A percentile compares a stretch with the other conserved stretches of the same genome.
phyloP scores from a whole-genome alignment of 2,113 vertebrate genomes.

The Corythoichthys haematopterus region DNA sequence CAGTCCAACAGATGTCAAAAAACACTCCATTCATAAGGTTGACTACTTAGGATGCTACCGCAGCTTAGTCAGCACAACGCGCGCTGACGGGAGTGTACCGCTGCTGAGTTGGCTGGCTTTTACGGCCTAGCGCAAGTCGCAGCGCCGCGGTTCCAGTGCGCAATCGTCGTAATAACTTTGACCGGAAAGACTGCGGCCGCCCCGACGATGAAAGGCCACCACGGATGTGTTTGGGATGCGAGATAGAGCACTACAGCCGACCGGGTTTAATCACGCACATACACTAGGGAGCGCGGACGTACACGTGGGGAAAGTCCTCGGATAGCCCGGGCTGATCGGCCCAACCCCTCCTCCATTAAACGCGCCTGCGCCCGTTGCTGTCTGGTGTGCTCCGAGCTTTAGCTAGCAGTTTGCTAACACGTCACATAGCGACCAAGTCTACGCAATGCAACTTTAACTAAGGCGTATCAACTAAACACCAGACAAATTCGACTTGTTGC shows the following conservation, averaged over 20 bases:
- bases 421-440: not conserved
- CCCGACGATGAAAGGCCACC: constrained; percentile 27
- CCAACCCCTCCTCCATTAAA: constrained; percentile 59
- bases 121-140: constrained; percentile 62
- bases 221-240: not conserved
- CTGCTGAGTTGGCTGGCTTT: constrained; percentile 57
- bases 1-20: not conserved
- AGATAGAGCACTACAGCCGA: not conserved
- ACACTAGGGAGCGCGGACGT: constrained; percentile 24
- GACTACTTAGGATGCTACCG: constrained; percentile 28
- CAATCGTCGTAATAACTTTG: constrained; percentile 34
- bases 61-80: constrained; percentile 50
- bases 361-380: constrained; percentile 62
- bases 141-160: constrained; percentile 57
- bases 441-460: rapidly evolving
- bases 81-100: constrained; percentile 54
- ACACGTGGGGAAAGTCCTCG: constrained; percentile 64
- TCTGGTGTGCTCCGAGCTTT: constrained; percentile 18
- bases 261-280: constrained; percentile 11
- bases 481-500: rapidly evolving
- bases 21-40: not conserved
- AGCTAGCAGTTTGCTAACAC: constrained; percentile 27
- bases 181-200: constrained; percentile 4
- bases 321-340: constrained; percentile 41
- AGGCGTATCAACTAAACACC: not conserved